A percentile compares a stretch with the other conserved stretches of the same genome.
These are phyloP conservation scores for Sicus ferrugineus DNA, from an alignment of 2,888 invertebrate genomes.

Conservation along the genomic window DNA sequence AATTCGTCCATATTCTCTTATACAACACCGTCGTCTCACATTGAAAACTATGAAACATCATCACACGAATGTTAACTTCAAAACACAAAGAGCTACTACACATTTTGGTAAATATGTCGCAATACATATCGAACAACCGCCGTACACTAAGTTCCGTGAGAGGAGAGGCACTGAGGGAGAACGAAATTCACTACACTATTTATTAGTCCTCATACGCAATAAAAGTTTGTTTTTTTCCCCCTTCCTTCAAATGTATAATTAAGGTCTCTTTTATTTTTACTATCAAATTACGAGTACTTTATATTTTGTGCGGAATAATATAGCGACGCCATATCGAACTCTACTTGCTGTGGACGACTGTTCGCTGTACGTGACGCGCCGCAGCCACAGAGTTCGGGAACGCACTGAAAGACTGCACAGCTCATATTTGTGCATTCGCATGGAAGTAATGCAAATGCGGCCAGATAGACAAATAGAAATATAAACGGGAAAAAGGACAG, in stretches of 20 bases:
- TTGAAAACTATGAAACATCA: no score
- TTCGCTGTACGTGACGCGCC: conserved; percentile 19
- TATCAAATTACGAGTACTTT: background rate
- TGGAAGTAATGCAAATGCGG: conserved; percentile 25
- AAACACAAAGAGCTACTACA: no score
- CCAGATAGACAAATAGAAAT: background rate
- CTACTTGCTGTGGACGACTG: background rate
- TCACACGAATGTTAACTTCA: no score
- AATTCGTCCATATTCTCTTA: no score
- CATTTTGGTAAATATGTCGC: no score
- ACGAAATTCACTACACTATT: no score
- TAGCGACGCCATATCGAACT: conserved; percentile 1
- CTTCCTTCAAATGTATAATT: background rate
- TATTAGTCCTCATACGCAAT: conserved; percentile 1
- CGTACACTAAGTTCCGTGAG: no score
- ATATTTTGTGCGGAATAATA: background rate
- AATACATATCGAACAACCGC: no score
- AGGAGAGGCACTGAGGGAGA: no score
- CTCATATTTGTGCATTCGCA: conserved; percentile 19
- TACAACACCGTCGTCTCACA: no score
- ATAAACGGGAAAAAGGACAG: background rate
- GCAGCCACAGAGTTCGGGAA: background rate
- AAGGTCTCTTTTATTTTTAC: conserved; percentile 11
- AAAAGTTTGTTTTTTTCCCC: background rate
- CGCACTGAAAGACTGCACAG: conserved; percentile 1